Evolutionary conservation across 2,888 invertebrate genomes (phyloP), one percentile per base, ranked within the genome.

Genomic region (Charanyca ferruginea): DNA sequence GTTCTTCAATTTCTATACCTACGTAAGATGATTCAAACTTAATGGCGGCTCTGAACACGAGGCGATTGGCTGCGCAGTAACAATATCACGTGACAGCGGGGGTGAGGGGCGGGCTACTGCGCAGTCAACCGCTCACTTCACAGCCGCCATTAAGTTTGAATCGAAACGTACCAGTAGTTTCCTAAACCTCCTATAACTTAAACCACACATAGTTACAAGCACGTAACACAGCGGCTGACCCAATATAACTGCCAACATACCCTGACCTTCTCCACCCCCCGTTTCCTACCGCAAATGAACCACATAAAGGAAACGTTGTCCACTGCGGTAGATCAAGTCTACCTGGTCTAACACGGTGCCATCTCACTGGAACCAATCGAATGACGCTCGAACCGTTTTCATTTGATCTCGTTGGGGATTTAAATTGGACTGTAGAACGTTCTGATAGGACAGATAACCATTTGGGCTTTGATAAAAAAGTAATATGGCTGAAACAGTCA

Each of bases 351-450:
- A 72, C 59, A 63, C 67, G 73, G 52, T 79, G 70, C 73, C 76
- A 73, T 69, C 73, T 76, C 67, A 64, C 72, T 74, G 77, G 66
- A 79, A 79, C 77, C 83, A 82, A 85, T 85, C 77, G 84, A 86
- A 83, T 79, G 79, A 82, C 77, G 80, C 71, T 80, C 67, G 78
- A 82, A 86, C 80, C 80, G 77, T 80, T 88, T 88, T 82, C 80
- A 85, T 85, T 86, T 82, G 80, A 83, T 87, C 82, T 77, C 75
- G 83, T 84, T 85, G 77, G 79, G 76, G 77, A 80, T 85, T 85
- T 79, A 82, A 84, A 85, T 84, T 83, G 81, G 76, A 85, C 79
- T 67, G 76, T 60, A 64, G 73, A 70, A 68, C 66, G 70, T 74
- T 73, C 73, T 64, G 73, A 73, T 77, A 52, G 66, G 52, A 70